Base-by-base conservation (phyloP, 2,797 vertebrate genomes). In the Anolis apletophallus region DNA sequence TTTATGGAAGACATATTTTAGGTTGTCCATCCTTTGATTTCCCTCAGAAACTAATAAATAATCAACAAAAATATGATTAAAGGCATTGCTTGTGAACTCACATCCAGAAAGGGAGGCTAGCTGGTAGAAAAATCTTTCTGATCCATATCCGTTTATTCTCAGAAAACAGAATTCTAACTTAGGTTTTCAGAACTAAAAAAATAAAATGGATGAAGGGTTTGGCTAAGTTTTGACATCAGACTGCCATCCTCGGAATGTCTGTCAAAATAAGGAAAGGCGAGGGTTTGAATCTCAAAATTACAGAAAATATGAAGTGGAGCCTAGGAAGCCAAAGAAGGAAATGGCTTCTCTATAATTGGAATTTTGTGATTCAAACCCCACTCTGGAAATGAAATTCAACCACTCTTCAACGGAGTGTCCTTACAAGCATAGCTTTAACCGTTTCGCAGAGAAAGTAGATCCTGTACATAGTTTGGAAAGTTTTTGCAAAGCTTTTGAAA, bases 41-140 rank as follows among this genome's bases (percentile, higher is more conserved):
- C 94, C 94, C 88, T 86, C 91, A 94, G 95, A 96, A 96, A 93
- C 95, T 97, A 96, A 97, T 96, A 97, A 96, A 97, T 97, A 96
- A 96, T 96, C 96, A 97, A 96, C 95, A 97, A 95, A 96, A 96
- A 96, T 94, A 96, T 96, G 96, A 97, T 96, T 96, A 97, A 96
- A 97, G 96, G 91, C 91, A 89, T 88, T 89, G 91, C 93, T 93
- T 96, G 86, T 87, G 95, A 96, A 94, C 95, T 93, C 90, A 79
- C 93, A 95, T 93, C 93, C 91, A 89, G 91, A 96, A 91, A 95
- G 78, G 92, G 93, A 94, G 84, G 91, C 91, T 12, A 90, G 93
- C 91, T 88, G 90, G 91, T n/a, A 93, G 93, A 95, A 95, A 96
- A 88, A 94, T 93, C 93, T 94, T 95, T 96, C 96, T 96, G 95